These are phyloP conservation scores for Danio kyathit DNA, from an alignment of 2,797 vertebrate species.

Conservation along the genomic window DNA sequence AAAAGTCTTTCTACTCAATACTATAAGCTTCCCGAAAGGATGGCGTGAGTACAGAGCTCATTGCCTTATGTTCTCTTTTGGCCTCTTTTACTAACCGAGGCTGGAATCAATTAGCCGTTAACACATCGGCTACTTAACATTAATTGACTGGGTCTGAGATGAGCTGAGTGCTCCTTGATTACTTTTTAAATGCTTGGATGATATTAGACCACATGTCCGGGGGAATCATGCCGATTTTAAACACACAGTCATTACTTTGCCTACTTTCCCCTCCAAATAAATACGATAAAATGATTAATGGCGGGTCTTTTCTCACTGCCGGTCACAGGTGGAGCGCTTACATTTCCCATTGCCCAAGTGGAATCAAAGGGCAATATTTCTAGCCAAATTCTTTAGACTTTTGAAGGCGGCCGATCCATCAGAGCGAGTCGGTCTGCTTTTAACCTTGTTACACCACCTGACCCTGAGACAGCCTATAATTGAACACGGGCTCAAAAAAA, in stretches of 20 bases:
- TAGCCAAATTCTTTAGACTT: constrained; percentile 16
- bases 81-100: constrained; percentile 52
- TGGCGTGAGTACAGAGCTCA: background rate
- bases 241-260: constrained; percentile 23
- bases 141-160: constrained; percentile 67
- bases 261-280: constrained; percentile 19
- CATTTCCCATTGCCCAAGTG: background rate
- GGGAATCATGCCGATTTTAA: constrained; percentile 34
- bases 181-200: constrained; percentile 49
- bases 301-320: constrained; percentile 5
- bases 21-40: background rate
- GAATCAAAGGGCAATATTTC: constrained; percentile 6
- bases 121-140: constrained; percentile 57
- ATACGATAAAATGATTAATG: constrained; percentile 23
- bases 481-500: constrained; percentile 21
- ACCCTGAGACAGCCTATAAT: constrained; percentile 33
- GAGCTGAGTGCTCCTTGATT: constrained; percentile 59
- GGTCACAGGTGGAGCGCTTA: background rate
- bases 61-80: constrained; percentile 49
- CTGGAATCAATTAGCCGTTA: constrained; percentile 66
- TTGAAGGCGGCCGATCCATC: constrained; percentile 34
- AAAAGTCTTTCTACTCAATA: background rate
- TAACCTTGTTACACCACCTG: constrained; percentile 36
- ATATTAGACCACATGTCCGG: constrained; percentile 42
- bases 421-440: background rate